These are phyloP conservation scores for Leucoraja erinaceus DNA, from an alignment of 2,113 vertebrate genomes.

Conservation along the genomic window DNA sequence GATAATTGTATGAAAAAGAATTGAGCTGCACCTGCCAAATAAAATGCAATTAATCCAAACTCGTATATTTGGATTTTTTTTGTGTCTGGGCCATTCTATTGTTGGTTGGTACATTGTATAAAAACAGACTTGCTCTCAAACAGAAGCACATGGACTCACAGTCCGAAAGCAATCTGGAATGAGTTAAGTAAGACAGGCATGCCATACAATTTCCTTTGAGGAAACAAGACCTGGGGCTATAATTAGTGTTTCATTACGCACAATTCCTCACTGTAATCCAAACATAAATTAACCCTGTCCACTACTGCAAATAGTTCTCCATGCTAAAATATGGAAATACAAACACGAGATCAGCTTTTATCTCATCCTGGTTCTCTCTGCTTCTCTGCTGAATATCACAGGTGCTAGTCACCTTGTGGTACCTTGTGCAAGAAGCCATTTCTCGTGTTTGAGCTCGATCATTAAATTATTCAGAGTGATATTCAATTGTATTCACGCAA, in stretches of 20 bases:
- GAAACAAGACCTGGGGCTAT: slow-evolving; percentile 33
- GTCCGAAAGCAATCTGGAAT: slow-evolving; percentile 23
- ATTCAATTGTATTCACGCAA: background rate
- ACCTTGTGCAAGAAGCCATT: background rate
- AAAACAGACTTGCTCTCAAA: slow-evolving; percentile 15
- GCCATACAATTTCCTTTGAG: slow-evolving; percentile 37
- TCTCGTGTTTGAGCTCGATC: background rate
- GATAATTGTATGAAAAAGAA: slow-evolving; percentile 35
- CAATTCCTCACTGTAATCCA: slow-evolving; percentile 32
- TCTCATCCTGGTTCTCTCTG: background rate
- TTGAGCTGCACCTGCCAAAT: slow-evolving; percentile 26
- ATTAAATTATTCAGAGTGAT: background rate
- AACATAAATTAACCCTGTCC: slow-evolving; percentile 34
- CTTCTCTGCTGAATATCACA: background rate
- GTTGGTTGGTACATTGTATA: slow-evolving; percentile 25
- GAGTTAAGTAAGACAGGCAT: slow-evolving; percentile 33
- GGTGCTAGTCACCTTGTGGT: background rate
- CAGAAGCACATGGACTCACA: slow-evolving; percentile 29
- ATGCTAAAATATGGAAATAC: slow-evolving; percentile 24
- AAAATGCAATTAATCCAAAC: slow-evolving; percentile 9
- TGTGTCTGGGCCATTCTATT: background rate
- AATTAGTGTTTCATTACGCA: slow-evolving; percentile 37
- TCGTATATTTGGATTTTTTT: slow-evolving; percentile 15
- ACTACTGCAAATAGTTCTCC: slow-evolving; percentile 17
- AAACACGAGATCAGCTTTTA: slow-evolving; percentile 5